Percentiles rank a stretch among this genome's conserved stretches.
Conservation (phyloP, 2,113 vertebrate species). For the Albula glossodonta region DNA sequence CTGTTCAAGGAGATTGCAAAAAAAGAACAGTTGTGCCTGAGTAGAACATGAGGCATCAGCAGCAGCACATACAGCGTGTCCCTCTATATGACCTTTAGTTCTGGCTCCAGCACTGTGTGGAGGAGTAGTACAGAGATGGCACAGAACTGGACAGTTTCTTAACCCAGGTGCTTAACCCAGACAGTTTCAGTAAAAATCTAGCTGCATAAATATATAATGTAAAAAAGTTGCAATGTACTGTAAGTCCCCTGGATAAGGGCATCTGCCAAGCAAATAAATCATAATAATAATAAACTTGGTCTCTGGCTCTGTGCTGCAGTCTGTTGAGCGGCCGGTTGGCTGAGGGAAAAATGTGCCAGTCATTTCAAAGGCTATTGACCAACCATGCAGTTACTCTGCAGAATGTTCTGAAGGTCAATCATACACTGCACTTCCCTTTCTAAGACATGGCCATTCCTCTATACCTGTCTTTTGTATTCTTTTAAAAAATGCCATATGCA, state of each 20-base stretch:
- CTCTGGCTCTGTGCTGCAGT: background rate
- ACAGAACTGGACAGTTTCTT: background rate
- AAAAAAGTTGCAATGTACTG: background rate
- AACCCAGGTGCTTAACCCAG: background rate
- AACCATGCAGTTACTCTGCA: background rate
- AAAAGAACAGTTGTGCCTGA: no score
- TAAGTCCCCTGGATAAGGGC: background rate
- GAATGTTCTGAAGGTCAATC: background rate
- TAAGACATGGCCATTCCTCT: background rate
- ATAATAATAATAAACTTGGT: conserved; percentile 4
- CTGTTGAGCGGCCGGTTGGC: background rate
- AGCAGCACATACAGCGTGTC: no score
- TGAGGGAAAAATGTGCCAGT: background rate
- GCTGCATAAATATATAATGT: background rate
- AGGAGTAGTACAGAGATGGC: background rate
- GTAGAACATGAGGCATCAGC: no score
- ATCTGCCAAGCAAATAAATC: conserved; percentile 2
- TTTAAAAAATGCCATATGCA: background rate
- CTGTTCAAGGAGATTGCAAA: no score
- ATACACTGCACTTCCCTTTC: background rate
- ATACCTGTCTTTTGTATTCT: background rate
- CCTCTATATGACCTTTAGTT: no score
- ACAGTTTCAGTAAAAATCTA: background rate
- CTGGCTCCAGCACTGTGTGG: no score
- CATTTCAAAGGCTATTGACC: background rate